A percentile compares a stretch with the other conserved stretches of the same genome.
phyloP scores from a whole-genome alignment of 2,113 vertebrate genomes.

The Sterna hirundo region DNA sequence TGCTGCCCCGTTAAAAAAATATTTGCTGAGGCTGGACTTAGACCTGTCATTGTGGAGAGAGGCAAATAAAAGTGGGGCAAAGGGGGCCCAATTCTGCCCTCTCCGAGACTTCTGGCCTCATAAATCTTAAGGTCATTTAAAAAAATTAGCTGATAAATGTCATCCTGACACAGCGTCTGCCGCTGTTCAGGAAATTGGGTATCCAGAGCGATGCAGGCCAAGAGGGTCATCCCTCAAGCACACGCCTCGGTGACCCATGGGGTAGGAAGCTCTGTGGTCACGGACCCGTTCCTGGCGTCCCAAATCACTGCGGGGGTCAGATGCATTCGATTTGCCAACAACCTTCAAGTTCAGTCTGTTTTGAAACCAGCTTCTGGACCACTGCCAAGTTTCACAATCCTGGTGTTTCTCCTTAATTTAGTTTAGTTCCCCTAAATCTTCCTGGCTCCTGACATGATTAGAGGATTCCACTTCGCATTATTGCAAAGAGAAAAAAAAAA shows the following conservation, averaged over 20 bases:
- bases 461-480: not conserved
- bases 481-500: not conserved
- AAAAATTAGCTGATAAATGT: not conserved
- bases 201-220: not conserved
- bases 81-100: not conserved
- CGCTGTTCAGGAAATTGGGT: not conserved
- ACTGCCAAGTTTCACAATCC: constrained; percentile 19
- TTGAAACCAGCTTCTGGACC: not conserved
- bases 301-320: not conserved
- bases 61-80: not conserved
- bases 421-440: constrained; percentile 14
- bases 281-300: not conserved
- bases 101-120: not conserved
- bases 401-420: not conserved
- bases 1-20: not conserved
- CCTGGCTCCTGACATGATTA: not conserved
- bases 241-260: not conserved
- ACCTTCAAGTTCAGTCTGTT: not conserved
- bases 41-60: not conserved
- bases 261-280: not conserved
- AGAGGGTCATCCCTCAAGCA: not conserved
- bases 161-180: not conserved
- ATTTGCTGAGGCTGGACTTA: not conserved
- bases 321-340: not conserved
- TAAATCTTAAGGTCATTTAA: not conserved